Percentiles rank a stretch among this genome's conserved stretches.
Evolutionary conservation across 2,113 vertebrate genomes (phyloP).

Genomic region (Eubucco bourcierii): DNA sequence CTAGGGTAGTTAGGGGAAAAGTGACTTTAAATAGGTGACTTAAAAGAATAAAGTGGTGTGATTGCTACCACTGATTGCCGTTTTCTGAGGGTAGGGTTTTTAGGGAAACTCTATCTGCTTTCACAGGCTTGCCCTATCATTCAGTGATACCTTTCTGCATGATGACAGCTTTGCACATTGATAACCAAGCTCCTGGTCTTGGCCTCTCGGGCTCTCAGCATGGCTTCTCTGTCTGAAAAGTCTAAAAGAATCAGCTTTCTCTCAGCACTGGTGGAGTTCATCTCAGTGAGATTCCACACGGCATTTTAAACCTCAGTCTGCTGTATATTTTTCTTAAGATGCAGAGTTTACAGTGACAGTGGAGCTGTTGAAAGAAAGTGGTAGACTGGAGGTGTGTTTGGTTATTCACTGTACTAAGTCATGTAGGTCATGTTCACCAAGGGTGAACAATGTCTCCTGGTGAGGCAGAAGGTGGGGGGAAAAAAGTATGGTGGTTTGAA

Average conservation of each 20-base stretch:
- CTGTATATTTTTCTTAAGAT: conserved; percentile 16
- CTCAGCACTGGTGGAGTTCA: conserved; percentile 1
- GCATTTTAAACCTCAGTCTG: conserved; percentile 24
- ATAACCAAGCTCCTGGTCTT: conserved; percentile 15
- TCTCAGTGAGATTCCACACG: background rate
- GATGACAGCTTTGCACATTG: conserved; percentile 51
- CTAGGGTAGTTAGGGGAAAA: conserved; percentile 30
- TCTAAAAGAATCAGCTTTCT: conserved; percentile 18
- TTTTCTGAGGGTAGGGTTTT: background rate
- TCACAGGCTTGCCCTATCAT: conserved; percentile 41
- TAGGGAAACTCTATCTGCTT: conserved; percentile 46
- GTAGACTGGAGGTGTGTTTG: conserved; percentile 3
- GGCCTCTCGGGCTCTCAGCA: background rate
- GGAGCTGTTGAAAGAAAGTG: conserved; percentile 41
- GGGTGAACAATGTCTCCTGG: background rate
- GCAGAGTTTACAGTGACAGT: conserved; percentile 4
- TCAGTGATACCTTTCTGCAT: conserved; percentile 5
- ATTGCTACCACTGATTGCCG: background rate
- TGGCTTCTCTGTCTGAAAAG: background rate
- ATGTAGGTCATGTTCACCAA: background rate
- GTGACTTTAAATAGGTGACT: conserved; percentile 44
- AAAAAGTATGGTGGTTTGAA: background rate
- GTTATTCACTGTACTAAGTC: conserved; percentile 15
- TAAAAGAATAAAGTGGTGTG: conserved; percentile 17
- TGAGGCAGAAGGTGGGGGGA: background rate